phyloP scores from a whole-genome alignment of 2,113 vertebrate species.

The Aythya baeri region DNA sequence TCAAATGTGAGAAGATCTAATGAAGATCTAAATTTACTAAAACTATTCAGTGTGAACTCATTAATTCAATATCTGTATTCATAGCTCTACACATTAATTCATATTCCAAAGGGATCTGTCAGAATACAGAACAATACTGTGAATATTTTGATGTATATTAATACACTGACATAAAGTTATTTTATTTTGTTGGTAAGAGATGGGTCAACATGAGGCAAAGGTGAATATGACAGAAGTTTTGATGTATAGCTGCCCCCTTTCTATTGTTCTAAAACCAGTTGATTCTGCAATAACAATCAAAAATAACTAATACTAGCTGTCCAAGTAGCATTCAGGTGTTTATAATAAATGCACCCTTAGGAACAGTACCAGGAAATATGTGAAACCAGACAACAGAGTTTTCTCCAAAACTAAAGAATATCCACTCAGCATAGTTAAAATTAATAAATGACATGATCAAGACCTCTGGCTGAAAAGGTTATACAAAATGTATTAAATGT shows the following conservation, averaged over 20 bases:
- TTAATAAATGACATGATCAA: not conserved
- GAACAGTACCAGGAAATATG: not conserved
- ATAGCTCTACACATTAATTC: not conserved
- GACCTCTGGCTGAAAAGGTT: not conserved
- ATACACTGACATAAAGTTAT: not conserved
- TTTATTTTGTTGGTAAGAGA: not conserved
- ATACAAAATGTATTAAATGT: accelerated
- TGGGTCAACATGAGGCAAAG: not conserved
- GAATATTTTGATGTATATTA: accelerated
- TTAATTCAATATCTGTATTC: not conserved
- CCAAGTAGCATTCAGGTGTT: not conserved
- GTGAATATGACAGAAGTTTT: not conserved
- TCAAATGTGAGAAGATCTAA: not conserved
- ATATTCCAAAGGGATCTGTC: not conserved
- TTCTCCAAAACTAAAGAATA: not conserved
- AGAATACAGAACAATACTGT: not conserved
- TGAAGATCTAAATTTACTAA: not conserved
- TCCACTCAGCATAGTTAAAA: not conserved
- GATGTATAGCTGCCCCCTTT: not conserved
- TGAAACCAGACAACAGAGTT: not conserved
- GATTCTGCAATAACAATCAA: not conserved
- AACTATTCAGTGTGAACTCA: accelerated
- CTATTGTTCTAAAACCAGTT: not conserved
- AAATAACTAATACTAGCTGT: not conserved
- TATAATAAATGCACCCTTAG: not conserved